These are phyloP conservation scores for Glyphotaelius pellucidus DNA, from an alignment of 2,888 invertebrate genomes.

Conservation along the genomic window DNA sequence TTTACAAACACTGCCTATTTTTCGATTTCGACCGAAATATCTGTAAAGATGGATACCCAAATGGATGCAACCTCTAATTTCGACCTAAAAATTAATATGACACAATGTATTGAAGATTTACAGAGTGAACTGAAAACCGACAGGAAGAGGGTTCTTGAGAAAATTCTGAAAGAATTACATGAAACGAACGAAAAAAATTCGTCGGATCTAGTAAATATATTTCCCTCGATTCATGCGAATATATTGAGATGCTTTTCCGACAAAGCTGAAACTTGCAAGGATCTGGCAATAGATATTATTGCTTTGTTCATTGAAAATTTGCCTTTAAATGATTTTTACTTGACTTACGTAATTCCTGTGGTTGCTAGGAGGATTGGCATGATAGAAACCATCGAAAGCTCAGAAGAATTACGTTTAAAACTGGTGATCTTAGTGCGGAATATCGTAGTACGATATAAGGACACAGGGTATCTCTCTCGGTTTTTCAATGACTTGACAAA, in stretches of 20 bases:
- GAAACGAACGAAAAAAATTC: slow-evolving; percentile 71
- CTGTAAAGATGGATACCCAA: slow-evolving; percentile 22
- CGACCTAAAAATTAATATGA: slow-evolving; percentile 39
- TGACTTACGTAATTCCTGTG: slow-evolving; percentile 86
- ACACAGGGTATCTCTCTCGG: slow-evolving; percentile 78
- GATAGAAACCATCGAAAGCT: slow-evolving; percentile 82
- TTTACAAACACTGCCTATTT: background rate
- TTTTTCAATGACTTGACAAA: slow-evolving; percentile 87
- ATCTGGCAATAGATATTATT: slow-evolving; percentile 77
- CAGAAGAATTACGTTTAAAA: slow-evolving; percentile 89
- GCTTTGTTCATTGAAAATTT: slow-evolving; percentile 78
- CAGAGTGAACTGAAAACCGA: slow-evolving; percentile 80
- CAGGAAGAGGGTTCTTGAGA: slow-evolving; percentile 77
- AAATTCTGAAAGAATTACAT: slow-evolving; percentile 76
- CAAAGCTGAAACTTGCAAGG: slow-evolving; percentile 81
- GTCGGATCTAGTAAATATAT: slow-evolving; percentile 72
- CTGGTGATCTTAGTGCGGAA: slow-evolving; percentile 81
- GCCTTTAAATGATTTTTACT: slow-evolving; percentile 83
- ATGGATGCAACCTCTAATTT: slow-evolving; percentile 2
- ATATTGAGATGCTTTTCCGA: slow-evolving; percentile 76
- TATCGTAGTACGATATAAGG: slow-evolving; percentile 82
- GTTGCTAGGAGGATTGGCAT: slow-evolving; percentile 87
- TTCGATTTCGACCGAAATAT: background rate
- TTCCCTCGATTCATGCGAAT: slow-evolving; percentile 73
- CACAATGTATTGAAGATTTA: slow-evolving; percentile 68